Evolutionary conservation across 2,113 vertebrate genomes (phyloP).

Genomic region (Azemiops feae): DNA sequence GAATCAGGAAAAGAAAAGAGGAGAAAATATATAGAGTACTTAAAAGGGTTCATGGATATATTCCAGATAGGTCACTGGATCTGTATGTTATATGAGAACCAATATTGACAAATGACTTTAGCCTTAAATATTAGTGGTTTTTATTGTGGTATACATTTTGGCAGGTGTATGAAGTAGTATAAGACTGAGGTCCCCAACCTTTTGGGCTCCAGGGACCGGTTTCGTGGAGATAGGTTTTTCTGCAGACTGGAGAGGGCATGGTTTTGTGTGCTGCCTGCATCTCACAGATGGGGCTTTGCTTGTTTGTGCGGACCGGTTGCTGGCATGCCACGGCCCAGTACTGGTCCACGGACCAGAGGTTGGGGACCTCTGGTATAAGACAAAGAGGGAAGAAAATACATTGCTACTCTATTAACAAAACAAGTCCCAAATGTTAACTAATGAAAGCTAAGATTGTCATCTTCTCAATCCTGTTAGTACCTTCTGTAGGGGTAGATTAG

Average conservation of each 20-base stretch:
- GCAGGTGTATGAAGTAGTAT: not conserved
- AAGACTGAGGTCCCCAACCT: not conserved
- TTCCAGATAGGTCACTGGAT: not conserved
- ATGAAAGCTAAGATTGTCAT: not conserved
- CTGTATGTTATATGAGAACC: not conserved
- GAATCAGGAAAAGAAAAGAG: not conserved
- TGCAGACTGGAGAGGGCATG: rapidly evolving
- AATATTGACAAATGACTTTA: not conserved
- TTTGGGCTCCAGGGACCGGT: too few species aligned
- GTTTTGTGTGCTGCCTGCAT: too few species aligned
- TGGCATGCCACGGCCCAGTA: too few species aligned
- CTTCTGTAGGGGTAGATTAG: not conserved
- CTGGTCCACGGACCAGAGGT: too few species aligned
- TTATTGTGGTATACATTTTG: not conserved
- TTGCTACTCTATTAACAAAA: not conserved
- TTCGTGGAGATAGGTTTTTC: too few species aligned
- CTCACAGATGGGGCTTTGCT: too few species aligned
- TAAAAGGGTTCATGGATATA: not conserved
- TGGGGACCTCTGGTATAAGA: not conserved
- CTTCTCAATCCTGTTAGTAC: not conserved
- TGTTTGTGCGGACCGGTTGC: too few species aligned
- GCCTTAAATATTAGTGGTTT: not conserved
- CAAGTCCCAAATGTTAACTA: not conserved
- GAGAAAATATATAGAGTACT: not conserved
- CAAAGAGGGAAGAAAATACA: not conserved